Evolutionary conservation across 64 coral and sea anemone species (phyloP), one percentile per base, ranked within the genome.

Genomic region (Trachythela sp.): DNA sequence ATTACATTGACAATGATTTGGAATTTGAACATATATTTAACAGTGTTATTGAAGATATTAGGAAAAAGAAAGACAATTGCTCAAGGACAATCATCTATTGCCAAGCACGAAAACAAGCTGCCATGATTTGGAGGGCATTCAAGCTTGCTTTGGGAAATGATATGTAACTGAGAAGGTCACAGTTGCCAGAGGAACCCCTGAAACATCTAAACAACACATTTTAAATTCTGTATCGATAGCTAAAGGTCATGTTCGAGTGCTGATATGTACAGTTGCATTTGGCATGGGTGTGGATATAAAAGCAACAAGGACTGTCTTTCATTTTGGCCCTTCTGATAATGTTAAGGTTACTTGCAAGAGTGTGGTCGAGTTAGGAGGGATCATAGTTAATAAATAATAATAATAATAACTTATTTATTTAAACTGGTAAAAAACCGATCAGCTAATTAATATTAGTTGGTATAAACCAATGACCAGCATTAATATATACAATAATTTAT

Each of bases 21-120:
- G 84, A 93, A 31, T 49, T 87, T 13, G 15, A 83, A 34, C 24
- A 43, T 8, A 83, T 83, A 36, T 91, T 94, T 18, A 9, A 51
- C 11, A 41, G 67, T 36, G 54, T 94, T 13, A 54, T 39, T 1
- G 37, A 84, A 18, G 86, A 88, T 72, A 7, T 94, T 6, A 87
- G 22, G 39, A 31, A 71, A 20, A 88, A 84, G 15, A 87, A 85
- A 89, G 83, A 42, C 6, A 48, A 31, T 7, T 86, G 86, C 30
- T 54, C 88, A 2, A 85, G 48, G 39, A 89, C 90, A 39, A 86
- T 94, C 3, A 92, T 89, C 13, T 94, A 94, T 49, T 94, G 90
- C 11, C 93, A 92, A 85, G 89, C 83, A 33, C 85, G 88, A 39
- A 91, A 54, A 42, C 89, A 94, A 36, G 75, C 75, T 34, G 75